These are phyloP conservation scores for Phocoena sinus DNA, from an alignment of 2,113 vertebrate species.

Conservation along the genomic window DNA sequence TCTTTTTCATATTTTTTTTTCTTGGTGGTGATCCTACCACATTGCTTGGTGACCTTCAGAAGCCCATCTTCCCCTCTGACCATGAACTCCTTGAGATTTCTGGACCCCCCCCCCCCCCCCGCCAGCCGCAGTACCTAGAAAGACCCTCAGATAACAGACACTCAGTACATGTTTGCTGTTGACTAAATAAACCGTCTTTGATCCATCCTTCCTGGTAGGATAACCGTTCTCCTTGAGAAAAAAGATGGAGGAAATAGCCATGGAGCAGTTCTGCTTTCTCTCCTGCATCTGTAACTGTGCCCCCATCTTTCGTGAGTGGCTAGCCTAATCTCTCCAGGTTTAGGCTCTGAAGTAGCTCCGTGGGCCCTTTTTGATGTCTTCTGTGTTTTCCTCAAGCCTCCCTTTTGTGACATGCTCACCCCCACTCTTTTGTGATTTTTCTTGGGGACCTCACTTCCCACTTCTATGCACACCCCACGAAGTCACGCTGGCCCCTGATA, in stretches of 20 bases:
- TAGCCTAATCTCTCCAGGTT: neutral
- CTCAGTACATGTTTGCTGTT: neutral
- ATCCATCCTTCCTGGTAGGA: neutral
- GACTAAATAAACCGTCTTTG: neutral
- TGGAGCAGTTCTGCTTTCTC: neutral
- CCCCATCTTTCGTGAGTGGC: neutral
- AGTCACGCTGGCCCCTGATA: neutral
- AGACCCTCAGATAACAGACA: neutral
- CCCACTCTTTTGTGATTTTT: neutral
- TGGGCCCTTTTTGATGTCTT: neutral
- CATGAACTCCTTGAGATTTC: neutral
- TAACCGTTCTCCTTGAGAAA: neutral
- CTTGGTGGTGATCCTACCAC: neutral
- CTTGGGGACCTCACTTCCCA: neutral
- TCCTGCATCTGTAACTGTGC: neutral
- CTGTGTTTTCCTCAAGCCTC: neutral
- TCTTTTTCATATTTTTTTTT: neutral
- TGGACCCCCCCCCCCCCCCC: neutral
- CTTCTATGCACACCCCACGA: rapidly evolving
- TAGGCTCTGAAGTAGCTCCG: neutral
- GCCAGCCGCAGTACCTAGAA: neutral
- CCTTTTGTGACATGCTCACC: neutral
- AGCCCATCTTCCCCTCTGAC: neutral
- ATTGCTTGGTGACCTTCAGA: neutral
- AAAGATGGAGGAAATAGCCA: neutral